phyloP scores from a whole-genome alignment of 1,140 invertebrate species.

The Drosophila lacteicornis region DNA sequence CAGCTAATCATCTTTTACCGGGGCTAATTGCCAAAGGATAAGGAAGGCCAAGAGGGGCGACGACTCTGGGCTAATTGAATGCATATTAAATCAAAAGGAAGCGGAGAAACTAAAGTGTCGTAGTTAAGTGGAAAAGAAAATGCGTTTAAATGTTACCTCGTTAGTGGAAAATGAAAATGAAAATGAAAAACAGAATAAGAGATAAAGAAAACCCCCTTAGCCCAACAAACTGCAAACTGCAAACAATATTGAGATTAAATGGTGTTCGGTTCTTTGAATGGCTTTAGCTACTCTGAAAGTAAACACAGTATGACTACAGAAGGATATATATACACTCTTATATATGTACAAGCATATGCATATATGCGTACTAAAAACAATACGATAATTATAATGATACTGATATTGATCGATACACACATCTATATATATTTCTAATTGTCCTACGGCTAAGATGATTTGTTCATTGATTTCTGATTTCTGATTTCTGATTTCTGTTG shows the following conservation, averaged over 20 bases:
- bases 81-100: constrained; percentile 53
- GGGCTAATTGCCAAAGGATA: constrained; percentile 36
- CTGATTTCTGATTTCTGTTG: background rate
- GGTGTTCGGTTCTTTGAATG: constrained; percentile 56
- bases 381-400: constrained; percentile 23
- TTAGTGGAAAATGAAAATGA: constrained; percentile 63
- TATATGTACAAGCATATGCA: constrained; percentile 4
- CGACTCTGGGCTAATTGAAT: constrained; percentile 34
- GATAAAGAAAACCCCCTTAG: background rate
- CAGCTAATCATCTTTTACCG: constrained; percentile 39
- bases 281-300: constrained; percentile 63
- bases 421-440: constrained; percentile 22
- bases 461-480: background rate
- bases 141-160: constrained; percentile 84
- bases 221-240: constrained; percentile 11
- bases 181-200: constrained; percentile 19
- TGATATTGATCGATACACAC: constrained; percentile 5
- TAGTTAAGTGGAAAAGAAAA: constrained; percentile 69
- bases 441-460: constrained; percentile 15
- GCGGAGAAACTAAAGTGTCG: constrained; percentile 40
- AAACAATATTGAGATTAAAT: constrained; percentile 45
- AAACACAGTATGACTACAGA: constrained; percentile 26
- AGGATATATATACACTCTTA: background rate
- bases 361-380: constrained; percentile 23
- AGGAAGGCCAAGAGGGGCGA: constrained; percentile 5